Conservation (phyloP, 2,888 invertebrate genomes). For the Deroplatys truncata region DNA sequence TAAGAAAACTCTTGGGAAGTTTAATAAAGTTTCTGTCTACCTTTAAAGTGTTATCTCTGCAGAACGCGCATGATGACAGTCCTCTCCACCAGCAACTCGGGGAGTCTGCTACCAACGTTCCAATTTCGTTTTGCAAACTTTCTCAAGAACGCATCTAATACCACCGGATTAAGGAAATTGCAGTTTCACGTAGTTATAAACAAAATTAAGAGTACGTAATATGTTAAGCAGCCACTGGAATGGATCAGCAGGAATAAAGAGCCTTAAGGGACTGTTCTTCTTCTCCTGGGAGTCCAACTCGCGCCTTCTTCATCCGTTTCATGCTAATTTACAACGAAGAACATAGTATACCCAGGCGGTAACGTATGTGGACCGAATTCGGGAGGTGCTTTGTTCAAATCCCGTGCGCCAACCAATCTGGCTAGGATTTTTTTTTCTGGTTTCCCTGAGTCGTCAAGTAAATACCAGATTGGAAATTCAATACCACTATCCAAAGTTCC, state of each 20-base stretch:
- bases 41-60: constrained; percentile 10
- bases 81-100: background rate
- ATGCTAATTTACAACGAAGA: too few relatives aligned
- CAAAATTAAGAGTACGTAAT: background rate
- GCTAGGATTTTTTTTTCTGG: too few relatives aligned
- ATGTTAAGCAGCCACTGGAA: background rate
- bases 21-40: constrained; percentile 12
- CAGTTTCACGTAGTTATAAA: background rate
- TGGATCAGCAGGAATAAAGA: background rate
- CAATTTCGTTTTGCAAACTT: background rate
- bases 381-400: too few relatives aligned
- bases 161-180: background rate
- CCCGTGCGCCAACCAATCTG: too few relatives aligned
- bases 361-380: too few relatives aligned
- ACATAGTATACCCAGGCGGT: too few relatives aligned
- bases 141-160: background rate
- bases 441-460: too few relatives aligned
- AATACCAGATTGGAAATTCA: too few relatives aligned
- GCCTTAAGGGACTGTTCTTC: too few relatives aligned
- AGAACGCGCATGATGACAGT: constrained; percentile 4
- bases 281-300: too few relatives aligned
- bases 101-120: background rate
- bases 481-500: too few relatives aligned
- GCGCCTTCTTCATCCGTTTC: too few relatives aligned
- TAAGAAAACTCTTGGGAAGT: constrained; percentile 8